These are phyloP conservation scores for Sternotherus odoratus DNA, from an alignment of 2,797 vertebrate genomes.

Conservation along the genomic window DNA sequence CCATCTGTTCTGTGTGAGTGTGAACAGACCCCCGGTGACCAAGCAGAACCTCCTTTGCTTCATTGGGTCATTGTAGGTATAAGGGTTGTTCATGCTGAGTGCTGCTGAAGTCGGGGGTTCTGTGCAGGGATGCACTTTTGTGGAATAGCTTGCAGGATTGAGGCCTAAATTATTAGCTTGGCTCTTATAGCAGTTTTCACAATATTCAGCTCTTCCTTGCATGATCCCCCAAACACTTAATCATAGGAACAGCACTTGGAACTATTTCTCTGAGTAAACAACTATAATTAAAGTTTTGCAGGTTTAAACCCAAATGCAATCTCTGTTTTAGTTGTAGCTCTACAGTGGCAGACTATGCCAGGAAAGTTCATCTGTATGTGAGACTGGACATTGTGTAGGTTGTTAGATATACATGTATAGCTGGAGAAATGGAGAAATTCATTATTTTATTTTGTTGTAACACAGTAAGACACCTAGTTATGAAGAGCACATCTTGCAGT, in stretches of 20 bases:
- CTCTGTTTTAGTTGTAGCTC: neutral
- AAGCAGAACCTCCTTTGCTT: neutral
- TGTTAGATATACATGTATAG: neutral
- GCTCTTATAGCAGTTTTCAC: conserved; percentile 6
- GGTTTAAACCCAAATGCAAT: neutral
- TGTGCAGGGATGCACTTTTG: neutral
- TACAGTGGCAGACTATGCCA: neutral
- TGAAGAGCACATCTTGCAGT: neutral
- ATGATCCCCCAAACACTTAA: conserved; percentile 13
- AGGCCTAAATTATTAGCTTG: neutral
- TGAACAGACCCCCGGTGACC: neutral
- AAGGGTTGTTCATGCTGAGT: neutral
- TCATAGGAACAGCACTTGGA: conserved; percentile 8
- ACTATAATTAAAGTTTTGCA: conserved; percentile 28
- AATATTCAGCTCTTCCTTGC: neutral
- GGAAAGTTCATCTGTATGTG: neutral
- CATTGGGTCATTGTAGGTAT: neutral
- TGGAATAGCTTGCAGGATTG: neutral
- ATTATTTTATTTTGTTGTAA: conserved; percentile 4
- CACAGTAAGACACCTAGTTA: conserved; percentile 14
- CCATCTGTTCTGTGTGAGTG: neutral
- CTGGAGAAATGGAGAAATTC: neutral
- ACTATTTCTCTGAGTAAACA: conserved; percentile 3
- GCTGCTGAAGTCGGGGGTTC: neutral
- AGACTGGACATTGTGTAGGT: neutral